Evolutionary conservation across 2,797 vertebrate species (phyloP).

Genomic region (Rhynchonycteris naso): DNA sequence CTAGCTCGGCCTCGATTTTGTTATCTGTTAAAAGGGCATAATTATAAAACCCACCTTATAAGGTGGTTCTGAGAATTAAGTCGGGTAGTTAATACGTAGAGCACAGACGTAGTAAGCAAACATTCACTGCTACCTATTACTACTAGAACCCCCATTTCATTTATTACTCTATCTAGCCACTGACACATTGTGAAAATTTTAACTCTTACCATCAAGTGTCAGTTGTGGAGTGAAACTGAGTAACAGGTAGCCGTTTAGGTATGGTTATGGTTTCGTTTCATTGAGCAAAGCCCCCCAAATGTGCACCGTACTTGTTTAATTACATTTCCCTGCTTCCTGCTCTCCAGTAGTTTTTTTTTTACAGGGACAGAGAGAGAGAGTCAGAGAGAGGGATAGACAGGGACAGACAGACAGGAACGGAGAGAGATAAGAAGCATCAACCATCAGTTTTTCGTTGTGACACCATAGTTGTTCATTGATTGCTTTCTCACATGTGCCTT

Average conservation of each 20-base stretch:
- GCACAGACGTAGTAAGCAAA: background rate
- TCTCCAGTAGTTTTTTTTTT: too few relatives aligned
- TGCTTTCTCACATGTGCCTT: too few relatives aligned
- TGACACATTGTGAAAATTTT: background rate
- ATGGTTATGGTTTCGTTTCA: background rate
- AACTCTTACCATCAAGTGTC: background rate
- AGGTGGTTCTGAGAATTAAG: background rate
- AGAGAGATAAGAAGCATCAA: too few relatives aligned
- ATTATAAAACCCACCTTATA: background rate
- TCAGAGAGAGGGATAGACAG: too few relatives aligned
- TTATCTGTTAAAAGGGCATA: background rate
- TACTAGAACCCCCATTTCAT: background rate
- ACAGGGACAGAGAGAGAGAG: too few relatives aligned
- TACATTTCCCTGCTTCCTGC: conserved; percentile 67
- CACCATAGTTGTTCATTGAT: too few relatives aligned
- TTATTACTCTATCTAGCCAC: background rate
- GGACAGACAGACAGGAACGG: too few relatives aligned
- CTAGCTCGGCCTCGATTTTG: conserved; percentile 2
- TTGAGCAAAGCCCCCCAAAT: background rate
- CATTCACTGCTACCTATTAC: background rate
- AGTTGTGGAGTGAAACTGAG: background rate
- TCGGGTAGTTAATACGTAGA: background rate
- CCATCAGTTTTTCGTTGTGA: too few relatives aligned
- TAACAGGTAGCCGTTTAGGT: background rate
- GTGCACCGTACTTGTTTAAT: conserved; percentile 61